Evolutionary conservation across 2,888 invertebrate species (phyloP), one percentile per base, ranked within the genome.

Genomic region (Lydus trimaculatus): DNA sequence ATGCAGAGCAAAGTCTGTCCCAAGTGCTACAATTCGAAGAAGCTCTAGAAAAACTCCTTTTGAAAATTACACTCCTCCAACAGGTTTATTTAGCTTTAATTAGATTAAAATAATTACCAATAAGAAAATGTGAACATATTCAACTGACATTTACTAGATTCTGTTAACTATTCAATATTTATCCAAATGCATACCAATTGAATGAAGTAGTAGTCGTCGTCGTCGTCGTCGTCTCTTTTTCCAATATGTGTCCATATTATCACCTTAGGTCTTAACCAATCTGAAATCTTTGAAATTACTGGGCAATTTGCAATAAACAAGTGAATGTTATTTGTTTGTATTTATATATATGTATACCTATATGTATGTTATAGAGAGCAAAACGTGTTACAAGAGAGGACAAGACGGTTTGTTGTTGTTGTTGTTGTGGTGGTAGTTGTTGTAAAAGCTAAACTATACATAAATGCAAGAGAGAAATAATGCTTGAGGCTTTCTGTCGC

Each of bases 241-340:
- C 17, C 4, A n/a, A n/a, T 43, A n/a, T 17, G 17, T 43, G 43
- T 43, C 4, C 17, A 43, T 52, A 52, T 56, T 56, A 56, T 56
- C 56, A 56, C 56, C 56, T 56, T 25, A 20, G 25, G 56, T 25
- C 56, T 56, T 56, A 28, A 6, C 15, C 56, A 56, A 56, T 56
- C 56, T 56, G 56, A 56, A 56, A 56, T 56, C 56, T 28, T 43
- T 56, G 56, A 56, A 56, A 56, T 56, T 56, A 28, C 56, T 56
- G 56, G n/a, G 28, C 56, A 56, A 56, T 56, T 56, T 56, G 28
- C 56, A 56, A 56, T 56, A 56, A 56, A 56, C 56, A 56, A 56
- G 56, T 67, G 33, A 63, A 67, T 67, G 59, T 59, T 48, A 56
- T 56, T 56, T 56, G 56, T n/a, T n/a, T n/a, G n/a, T n/a, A n/a